Conservation (phyloP, 1,140 invertebrate genomes). For the Drosophila pruinosa region DNA sequence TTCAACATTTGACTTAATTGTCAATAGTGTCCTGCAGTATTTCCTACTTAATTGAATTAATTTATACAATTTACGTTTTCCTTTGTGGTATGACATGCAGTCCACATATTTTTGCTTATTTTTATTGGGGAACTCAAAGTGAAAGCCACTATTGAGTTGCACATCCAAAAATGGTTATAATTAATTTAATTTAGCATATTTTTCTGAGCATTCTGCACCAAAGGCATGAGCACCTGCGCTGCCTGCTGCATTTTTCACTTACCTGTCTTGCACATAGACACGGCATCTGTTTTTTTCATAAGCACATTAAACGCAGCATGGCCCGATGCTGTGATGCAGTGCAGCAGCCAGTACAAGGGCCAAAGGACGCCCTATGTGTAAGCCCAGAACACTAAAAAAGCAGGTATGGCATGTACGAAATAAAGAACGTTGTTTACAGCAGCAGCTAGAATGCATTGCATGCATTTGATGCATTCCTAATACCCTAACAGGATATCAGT, state of each 20-base stretch:
- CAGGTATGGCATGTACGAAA: not conserved
- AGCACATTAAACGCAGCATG: slow-evolving; percentile 49
- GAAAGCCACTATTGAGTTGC: slow-evolving; percentile 25
- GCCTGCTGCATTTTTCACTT: slow-evolving; percentile 44
- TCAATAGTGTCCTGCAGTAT: slow-evolving; percentile 10
- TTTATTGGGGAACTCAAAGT: slow-evolving; percentile 7
- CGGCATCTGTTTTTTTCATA: slow-evolving; percentile 51
- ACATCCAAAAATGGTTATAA: slow-evolving; percentile 30
- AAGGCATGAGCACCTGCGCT: not conserved
- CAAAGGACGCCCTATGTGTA: slow-evolving; percentile 18
- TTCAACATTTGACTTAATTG: not conserved
- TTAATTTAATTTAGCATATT: slow-evolving; percentile 58
- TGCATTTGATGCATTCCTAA: slow-evolving; percentile 39
- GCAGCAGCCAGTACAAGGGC: slow-evolving; percentile 29
- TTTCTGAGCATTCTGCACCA: slow-evolving; percentile 2
- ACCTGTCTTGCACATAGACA: slow-evolving; percentile 3
- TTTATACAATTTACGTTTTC: slow-evolving; percentile 10
- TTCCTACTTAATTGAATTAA: slow-evolving; percentile 51
- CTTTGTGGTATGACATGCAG: slow-evolving; percentile 23
- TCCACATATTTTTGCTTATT: slow-evolving; percentile 22
- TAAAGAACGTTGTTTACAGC: slow-evolving; percentile 36
- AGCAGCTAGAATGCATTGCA: slow-evolving; percentile 37
- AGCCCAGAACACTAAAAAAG: slow-evolving; percentile 7
- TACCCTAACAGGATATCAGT: not conserved
- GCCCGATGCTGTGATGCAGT: slow-evolving; percentile 30